These are phyloP conservation scores for Clanis bilineata DNA, from an alignment of 2,888 invertebrate species.

Conservation along the genomic window DNA sequence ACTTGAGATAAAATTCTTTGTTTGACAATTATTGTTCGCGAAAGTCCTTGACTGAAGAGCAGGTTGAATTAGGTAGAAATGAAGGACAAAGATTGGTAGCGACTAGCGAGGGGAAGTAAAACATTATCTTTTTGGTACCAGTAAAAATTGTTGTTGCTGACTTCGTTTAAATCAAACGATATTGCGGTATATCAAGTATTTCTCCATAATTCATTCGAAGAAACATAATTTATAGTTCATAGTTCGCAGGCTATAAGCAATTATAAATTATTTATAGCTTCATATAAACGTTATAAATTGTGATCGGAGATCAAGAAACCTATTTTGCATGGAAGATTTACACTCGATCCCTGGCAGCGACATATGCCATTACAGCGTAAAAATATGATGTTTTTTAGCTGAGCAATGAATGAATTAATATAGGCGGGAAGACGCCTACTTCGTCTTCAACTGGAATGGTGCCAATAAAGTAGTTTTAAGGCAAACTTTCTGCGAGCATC, in stretches of 20 bases:
- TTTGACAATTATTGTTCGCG: constrained; percentile 10
- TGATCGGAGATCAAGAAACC: constrained; percentile 17
- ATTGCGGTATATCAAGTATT: neutral
- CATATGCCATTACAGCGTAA: constrained; percentile 56
- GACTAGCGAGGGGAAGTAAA: neutral
- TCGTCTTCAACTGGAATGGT: constrained; percentile 62
- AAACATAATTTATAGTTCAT: neutral
- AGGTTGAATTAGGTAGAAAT: constrained; percentile 20
- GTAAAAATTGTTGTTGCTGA: neutral
- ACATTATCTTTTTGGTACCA: neutral
- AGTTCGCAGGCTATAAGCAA: neutral
- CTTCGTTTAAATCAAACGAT: neutral
- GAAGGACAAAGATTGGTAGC: constrained; percentile 16
- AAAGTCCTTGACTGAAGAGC: constrained; percentile 19
- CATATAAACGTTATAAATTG: constrained; percentile 13
- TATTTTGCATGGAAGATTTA: constrained; percentile 33
- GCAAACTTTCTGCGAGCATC: constrained; percentile 60
- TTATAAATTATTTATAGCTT: neutral
- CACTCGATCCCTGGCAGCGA: constrained; percentile 42
- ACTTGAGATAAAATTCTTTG: constrained; percentile 23
- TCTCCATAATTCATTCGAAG: neutral
- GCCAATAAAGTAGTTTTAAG: constrained; percentile 72
- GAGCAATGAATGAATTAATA: constrained; percentile 68
- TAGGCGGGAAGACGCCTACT: constrained; percentile 45
- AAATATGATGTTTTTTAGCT: constrained; percentile 75